Evolutionary conservation across 2,113 vertebrate genomes (phyloP), one percentile per base, ranked within the genome.

Genomic region (Arenaria interpres): DNA sequence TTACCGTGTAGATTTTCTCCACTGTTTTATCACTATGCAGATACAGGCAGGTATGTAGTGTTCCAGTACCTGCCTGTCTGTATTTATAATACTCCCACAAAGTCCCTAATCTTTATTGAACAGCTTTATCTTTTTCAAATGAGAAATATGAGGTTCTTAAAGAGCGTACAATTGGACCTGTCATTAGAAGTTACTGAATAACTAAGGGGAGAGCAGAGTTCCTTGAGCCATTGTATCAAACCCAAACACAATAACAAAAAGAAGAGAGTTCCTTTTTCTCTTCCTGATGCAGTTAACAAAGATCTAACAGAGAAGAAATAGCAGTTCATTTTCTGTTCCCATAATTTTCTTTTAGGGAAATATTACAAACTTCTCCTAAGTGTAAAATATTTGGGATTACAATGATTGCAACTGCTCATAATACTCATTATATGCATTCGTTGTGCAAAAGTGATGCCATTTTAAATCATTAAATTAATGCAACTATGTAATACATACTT

Each of bases 61-160:
- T 63, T 95, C 94, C 32, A 82, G 54, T 82, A 74, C 28, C 77
- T 93, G 57, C 39, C 12, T 86, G 75, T 46, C 69, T 93, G 51
- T 90, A 79, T 81, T 68, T 84, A 25, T 46, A 80, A 89, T 54
- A 76, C 64, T 74, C 66, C 85, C 59, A 90, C 27, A 4, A 75
- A 82, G 59, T 72, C 32, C 37, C 27, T 84, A 94, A 89, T 90
- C 86, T 75, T 93, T 86, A 76, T 85, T 90, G 59, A 92, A 78
- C 41, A 79, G 15, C 37, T 93, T 96, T 95, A 97, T 95, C 90
- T 93, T 97, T 96, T 94, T 87, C 81, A 97, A 96, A 95, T 72
- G 96, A 87, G 73, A 88, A 96, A 39, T 50, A 71, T 25, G 19
- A 71, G 21, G 90, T 92, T 90, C 64, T 64, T 64, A 76, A n/a